A percentile compares a stretch with the other conserved stretches of the same genome.
phyloP scores from a whole-genome alignment of 2,113 vertebrate genomes.

The Datnioides undecimradiatus region DNA sequence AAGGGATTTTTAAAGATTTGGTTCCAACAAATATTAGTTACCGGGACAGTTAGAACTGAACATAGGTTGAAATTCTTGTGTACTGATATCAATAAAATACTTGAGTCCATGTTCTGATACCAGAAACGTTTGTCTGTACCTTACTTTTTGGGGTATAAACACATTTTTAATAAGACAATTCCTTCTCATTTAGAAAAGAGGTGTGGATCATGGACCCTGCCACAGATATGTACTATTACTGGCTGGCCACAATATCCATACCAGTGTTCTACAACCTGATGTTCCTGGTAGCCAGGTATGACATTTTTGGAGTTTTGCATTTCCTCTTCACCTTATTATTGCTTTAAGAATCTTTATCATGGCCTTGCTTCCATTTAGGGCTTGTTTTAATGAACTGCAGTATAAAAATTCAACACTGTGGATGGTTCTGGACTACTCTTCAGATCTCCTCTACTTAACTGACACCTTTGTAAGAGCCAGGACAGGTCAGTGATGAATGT shows the following conservation, averaged over 20 bases:
- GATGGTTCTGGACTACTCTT: slow-evolving; percentile 90
- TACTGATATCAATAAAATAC: not conserved
- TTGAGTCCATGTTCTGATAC: not conserved
- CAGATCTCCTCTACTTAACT: slow-evolving; percentile 87
- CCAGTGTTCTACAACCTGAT: slow-evolving; percentile 96
- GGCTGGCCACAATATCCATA: slow-evolving; percentile 86
- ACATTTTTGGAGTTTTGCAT: not conserved
- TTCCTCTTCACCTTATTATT: not conserved
- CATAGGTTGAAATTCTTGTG: not conserved
- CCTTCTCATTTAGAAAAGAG: slow-evolving; percentile 76
- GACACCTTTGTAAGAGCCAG: slow-evolving; percentile 90
- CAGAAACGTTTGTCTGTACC: not conserved
- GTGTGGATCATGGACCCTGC: slow-evolving; percentile 92
- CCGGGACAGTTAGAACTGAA: not conserved
- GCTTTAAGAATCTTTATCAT: not conserved
- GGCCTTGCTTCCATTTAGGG: slow-evolving; percentile 73
- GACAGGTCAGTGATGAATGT: slow-evolving; percentile 86
- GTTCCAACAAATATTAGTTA: not conserved
- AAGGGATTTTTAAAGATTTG: too few relatives aligned
- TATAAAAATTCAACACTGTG: slow-evolving; percentile 81
- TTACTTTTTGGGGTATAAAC: not conserved
- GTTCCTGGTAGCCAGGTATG: slow-evolving; percentile 92
- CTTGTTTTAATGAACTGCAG: slow-evolving; percentile 96
- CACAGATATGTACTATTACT: slow-evolving; percentile 91
- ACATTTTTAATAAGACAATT: not conserved